Evolutionary conservation across 1,140 invertebrate species (phyloP).

Genomic region (Charaxes varanes): DNA sequence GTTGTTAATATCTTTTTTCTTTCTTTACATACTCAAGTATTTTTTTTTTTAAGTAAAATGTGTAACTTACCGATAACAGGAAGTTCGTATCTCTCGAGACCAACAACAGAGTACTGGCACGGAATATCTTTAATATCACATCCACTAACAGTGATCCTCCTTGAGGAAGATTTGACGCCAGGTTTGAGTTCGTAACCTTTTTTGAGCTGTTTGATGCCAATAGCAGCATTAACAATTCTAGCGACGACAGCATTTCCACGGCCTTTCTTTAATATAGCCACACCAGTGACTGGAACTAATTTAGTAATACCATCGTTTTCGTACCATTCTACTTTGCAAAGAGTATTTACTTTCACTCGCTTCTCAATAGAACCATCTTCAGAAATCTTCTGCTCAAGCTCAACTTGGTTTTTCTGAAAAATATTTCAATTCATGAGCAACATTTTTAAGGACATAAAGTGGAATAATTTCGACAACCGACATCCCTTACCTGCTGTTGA

Average conservation of each 20-base stretch:
- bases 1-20: neutral
- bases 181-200: constrained; percentile 77
- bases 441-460: too few relatives aligned
- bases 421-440: neutral
- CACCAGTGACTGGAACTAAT: constrained; percentile 75
- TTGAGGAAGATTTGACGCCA: constrained; percentile 76
- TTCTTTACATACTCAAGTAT: neutral
- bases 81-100: constrained; percentile 81
- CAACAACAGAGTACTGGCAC: constrained; percentile 80
- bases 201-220: constrained; percentile 75
- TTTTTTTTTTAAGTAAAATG: neutral
- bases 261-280: constrained; percentile 74
- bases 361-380: constrained; percentile 76
- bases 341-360: constrained; percentile 76
- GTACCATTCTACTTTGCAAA: constrained; percentile 81
- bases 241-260: constrained; percentile 65
- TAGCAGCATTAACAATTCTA: constrained; percentile 75
- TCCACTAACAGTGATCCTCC: constrained; percentile 77
- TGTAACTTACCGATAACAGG: constrained; percentile 80
- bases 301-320: constrained; percentile 75
- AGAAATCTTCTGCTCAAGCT: constrained; percentile 61
- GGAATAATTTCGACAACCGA: neutral
- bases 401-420: constrained; percentile 66
- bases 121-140: constrained; percentile 78
- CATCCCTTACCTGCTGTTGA: constrained; percentile 74